Evolutionary conservation across 2,113 vertebrate species (phyloP).

Genomic region (Festucalex cinctus): DNA sequence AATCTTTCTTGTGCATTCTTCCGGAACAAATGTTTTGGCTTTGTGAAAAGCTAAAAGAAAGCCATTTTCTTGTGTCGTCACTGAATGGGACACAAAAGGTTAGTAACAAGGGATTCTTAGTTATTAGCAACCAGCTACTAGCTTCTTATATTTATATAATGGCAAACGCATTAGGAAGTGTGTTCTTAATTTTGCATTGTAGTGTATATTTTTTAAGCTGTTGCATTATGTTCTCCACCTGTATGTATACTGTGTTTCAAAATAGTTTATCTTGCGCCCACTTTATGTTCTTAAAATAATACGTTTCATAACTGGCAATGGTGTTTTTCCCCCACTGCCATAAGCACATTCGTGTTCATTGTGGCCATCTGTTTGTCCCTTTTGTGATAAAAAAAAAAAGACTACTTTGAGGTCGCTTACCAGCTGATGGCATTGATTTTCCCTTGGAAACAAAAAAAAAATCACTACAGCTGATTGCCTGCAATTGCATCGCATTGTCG

Average conservation of each 20-base stretch:
- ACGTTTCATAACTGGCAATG: neutral
- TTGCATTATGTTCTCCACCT: neutral
- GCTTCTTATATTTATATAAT: neutral
- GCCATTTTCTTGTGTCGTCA: slow-evolving; percentile 1
- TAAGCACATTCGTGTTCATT: neutral
- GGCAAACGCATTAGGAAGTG: neutral
- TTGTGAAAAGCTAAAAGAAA: neutral
- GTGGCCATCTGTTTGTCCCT: neutral
- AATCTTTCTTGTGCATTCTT: neutral
- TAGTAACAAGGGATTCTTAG: slow-evolving; percentile 34
- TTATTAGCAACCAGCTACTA: neutral
- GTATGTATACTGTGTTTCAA: neutral
- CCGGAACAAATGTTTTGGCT: neutral
- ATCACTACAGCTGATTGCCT: neutral
- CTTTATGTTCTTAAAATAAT: neutral
- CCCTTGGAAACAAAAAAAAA: neutral
- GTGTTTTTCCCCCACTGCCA: neutral
- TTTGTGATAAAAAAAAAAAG: neutral
- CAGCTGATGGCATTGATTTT: slow-evolving; percentile 14
- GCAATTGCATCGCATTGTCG: neutral
- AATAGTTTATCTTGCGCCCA: neutral
- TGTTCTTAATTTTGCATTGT: neutral
- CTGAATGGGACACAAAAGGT: slow-evolving; percentile 61
- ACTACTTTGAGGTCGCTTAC: neutral
- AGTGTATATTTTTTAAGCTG: neutral